Conservation (phyloP, 2,888 invertebrate genomes). For the Enchytraeus crypticus region DNA sequence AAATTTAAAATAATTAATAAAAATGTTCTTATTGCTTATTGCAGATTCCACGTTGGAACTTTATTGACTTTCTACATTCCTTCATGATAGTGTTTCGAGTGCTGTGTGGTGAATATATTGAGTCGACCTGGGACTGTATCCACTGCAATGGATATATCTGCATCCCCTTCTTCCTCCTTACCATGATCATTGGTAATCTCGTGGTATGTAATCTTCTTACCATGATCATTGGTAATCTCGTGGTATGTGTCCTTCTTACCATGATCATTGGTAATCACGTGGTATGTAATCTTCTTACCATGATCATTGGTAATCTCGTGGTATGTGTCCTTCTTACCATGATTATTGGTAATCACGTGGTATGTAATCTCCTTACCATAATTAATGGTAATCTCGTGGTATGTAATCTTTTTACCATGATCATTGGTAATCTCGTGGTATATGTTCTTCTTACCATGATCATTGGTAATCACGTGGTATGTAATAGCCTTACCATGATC, state of each 20-base stretch:
- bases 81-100: conserved; percentile 99
- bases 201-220: conserved; percentile 95
- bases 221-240: conserved; percentile 95
- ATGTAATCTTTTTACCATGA: too few relatives aligned
- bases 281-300: conserved; percentile 85
- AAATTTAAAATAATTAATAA: too few relatives aligned
- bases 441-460: conserved; percentile 95
- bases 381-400: too few relatives aligned
- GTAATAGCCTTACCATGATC: conserved; percentile 51
- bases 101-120: conserved; percentile 97
- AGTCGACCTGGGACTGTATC: conserved; percentile 99
- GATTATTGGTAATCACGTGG: conserved; percentile 97
- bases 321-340: conserved; percentile 64
- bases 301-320: conserved; percentile 97
- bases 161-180: conserved; percentile 94
- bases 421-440: too few relatives aligned
- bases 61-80: conserved; percentile 95
- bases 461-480: conserved; percentile 95
- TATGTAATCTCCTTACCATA: conserved; percentile 55
- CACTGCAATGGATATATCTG: conserved; percentile 79
- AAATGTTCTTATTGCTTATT: too few relatives aligned
- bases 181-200: conserved; percentile 95
- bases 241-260: conserved; percentile 62
- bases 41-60: conserved; percentile 82
- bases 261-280: conserved; percentile 98